These are phyloP conservation scores for Pituophis catenifer DNA, from an alignment of 2,113 vertebrate species.

Conservation along the genomic window DNA sequence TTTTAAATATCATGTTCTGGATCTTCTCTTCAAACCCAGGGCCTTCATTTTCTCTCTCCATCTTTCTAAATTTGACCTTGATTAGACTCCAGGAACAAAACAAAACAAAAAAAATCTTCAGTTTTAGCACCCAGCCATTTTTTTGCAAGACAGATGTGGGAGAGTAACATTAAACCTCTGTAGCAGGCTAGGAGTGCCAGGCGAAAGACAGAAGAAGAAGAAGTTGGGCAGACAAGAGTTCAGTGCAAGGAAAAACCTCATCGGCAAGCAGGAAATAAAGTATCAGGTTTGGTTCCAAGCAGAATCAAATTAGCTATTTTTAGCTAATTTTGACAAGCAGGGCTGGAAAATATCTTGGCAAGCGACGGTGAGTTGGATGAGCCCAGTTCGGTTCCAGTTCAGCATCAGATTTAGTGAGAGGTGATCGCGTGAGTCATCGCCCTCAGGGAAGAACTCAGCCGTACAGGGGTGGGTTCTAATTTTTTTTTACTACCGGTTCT, in stretches of 20 bases:
- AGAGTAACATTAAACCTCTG: background rate
- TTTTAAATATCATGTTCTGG: constrained; percentile 9
- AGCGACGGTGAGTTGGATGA: background rate
- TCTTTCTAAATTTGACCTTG: background rate
- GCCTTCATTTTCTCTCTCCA: background rate
- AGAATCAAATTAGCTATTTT: background rate
- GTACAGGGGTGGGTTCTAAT: no score
- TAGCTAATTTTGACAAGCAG: background rate
- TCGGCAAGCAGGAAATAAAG: background rate
- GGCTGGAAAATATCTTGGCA: background rate
- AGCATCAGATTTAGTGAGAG: background rate
- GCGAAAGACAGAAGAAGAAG: background rate
- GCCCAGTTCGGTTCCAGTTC: background rate
- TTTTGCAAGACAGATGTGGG: background rate
- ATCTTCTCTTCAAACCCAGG: background rate
- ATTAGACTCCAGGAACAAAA: background rate
- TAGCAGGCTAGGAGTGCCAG: background rate
- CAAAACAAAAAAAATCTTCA: background rate
- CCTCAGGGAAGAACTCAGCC: background rate
- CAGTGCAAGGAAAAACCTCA: background rate
- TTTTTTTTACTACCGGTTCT: no score
- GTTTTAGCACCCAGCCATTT: background rate
- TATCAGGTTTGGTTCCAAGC: background rate
- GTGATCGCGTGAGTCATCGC: background rate
- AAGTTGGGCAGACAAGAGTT: background rate